Evolutionary conservation across 2,797 vertebrate genomes (phyloP).

Genomic region (Lacerta bilineata): DNA sequence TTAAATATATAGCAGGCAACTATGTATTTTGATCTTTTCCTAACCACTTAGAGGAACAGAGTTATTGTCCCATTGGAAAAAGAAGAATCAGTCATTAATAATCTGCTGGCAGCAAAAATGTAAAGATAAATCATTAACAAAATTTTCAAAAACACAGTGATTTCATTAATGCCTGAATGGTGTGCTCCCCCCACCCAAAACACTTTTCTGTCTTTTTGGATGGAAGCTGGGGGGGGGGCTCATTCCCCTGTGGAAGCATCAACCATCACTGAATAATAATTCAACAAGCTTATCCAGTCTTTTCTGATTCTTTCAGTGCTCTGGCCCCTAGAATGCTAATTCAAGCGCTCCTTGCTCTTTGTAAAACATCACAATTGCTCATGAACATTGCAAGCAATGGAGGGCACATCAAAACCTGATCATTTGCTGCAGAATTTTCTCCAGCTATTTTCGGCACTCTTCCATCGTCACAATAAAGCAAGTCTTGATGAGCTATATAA

Average conservation of each 20-base stretch:
- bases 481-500: constrained; percentile 8
- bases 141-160: not conserved
- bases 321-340: not conserved
- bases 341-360: not conserved
- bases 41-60: too few relatives aligned
- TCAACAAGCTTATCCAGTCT: not conserved
- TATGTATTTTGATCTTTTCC: too few relatives aligned
- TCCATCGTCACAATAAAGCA: not conserved
- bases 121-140: not conserved
- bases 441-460: constrained; percentile 12
- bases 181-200: not conserved
- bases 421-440: constrained; percentile 14
- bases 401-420: not conserved
- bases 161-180: not conserved
- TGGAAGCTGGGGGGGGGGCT: not conserved
- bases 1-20: too few relatives aligned
- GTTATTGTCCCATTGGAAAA: not conserved
- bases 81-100: not conserved
- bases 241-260: not conserved
- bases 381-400: not conserved
- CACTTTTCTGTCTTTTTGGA: not conserved
- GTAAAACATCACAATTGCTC: constrained; percentile 7
- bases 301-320: not conserved
- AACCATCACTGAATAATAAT: not conserved
- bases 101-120: not conserved